phyloP scores from a whole-genome alignment of 1,140 invertebrate genomes.

The Glomeris maerens region DNA sequence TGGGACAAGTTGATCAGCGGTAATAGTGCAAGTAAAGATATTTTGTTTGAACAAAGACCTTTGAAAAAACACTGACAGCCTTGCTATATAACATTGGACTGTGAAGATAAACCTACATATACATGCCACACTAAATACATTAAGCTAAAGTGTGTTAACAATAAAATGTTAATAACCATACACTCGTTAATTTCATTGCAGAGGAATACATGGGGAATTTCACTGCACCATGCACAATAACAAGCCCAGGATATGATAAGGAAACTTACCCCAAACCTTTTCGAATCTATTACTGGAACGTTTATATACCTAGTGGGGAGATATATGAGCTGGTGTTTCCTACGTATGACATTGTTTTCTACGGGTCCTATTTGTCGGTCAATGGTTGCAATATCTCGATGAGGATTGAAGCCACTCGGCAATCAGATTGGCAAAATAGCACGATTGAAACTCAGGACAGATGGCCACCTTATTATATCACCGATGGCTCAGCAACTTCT shows the following conservation, averaged over 20 bases:
- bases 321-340: constrained; percentile 21
- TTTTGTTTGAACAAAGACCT: too few species aligned
- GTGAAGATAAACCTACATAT: too few species aligned
- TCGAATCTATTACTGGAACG: constrained; percentile 18
- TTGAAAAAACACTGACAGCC: too few species aligned
- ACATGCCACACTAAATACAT: too few species aligned
- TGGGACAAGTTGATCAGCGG: too few species aligned
- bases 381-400: constrained; percentile 18
- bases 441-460: constrained; percentile 18
- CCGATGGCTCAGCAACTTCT: constrained; percentile 18
- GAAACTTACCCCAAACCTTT: constrained; percentile 20
- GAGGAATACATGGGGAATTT: constrained; percentile 13
- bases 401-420: constrained; percentile 10
- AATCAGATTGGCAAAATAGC: constrained; percentile 13
- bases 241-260: constrained; percentile 15
- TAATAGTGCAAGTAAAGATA: too few species aligned
- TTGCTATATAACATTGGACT: too few species aligned
- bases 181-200: constrained; percentile 1
- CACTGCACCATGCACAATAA: constrained; percentile 16
- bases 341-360: constrained; percentile 21
- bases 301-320: constrained; percentile 16
- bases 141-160: too few species aligned
- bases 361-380: constrained; percentile 20
- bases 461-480: constrained; percentile 20
- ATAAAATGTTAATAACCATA: too few species aligned